phyloP scores from a whole-genome alignment of 2,113 vertebrate genomes.

The Pandion haliaetus region DNA sequence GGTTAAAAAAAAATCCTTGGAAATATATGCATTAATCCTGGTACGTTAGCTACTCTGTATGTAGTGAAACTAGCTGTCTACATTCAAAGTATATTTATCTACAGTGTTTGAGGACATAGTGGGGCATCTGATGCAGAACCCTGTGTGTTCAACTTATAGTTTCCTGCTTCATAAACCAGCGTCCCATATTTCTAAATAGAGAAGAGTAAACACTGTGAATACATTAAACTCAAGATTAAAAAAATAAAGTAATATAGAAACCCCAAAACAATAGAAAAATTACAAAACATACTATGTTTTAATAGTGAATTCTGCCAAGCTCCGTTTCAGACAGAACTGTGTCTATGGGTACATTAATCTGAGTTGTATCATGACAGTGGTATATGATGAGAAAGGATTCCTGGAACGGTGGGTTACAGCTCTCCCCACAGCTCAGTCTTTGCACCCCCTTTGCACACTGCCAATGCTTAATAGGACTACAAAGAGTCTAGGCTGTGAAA shows the following conservation, averaged over 20 bases:
- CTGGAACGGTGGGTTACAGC: not conserved
- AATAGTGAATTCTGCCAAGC: not conserved
- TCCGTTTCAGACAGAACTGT: not conserved
- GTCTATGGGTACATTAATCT: not conserved
- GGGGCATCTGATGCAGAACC: not conserved
- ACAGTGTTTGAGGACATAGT: not conserved
- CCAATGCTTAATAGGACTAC: not conserved
- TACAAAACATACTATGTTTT: not conserved
- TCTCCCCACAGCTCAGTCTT: not conserved
- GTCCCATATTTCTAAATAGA: not conserved
- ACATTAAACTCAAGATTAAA: not conserved
- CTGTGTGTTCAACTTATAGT: not conserved
- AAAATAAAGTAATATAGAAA: not conserved
- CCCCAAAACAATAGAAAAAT: not conserved
- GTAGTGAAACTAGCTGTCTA: not conserved
- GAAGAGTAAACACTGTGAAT: not conserved
- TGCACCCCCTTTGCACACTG: not conserved
- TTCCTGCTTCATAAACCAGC: not conserved
- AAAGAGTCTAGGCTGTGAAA: conserved; percentile 7
- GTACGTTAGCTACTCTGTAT: not conserved
- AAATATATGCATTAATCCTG: not conserved
- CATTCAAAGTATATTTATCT: not conserved
- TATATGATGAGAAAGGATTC: not conserved
- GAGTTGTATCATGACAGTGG: not conserved
- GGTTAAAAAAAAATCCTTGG: not conserved